Conservation (phyloP, 2,797 vertebrate species). For the Gymnothorax javanicus region DNA sequence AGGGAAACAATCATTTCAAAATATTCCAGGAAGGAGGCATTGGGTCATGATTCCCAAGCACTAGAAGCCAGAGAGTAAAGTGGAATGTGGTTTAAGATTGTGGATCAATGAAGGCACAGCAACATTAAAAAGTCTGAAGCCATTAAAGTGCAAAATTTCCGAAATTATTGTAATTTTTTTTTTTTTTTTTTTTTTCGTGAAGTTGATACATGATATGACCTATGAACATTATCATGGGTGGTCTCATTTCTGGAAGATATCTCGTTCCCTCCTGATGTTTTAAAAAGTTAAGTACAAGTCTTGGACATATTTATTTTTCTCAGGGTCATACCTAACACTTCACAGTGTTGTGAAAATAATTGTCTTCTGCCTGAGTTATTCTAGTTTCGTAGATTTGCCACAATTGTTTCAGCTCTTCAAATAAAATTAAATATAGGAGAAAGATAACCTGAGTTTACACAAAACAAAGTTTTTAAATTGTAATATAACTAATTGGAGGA, state of each 20-base stretch:
- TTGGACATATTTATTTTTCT: not conserved
- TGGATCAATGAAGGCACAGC: conserved; percentile 31
- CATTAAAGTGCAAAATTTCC: conserved; percentile 25
- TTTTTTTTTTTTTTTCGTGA: conserved; percentile 13
- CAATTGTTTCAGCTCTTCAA: no score
- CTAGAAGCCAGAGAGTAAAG: conserved; percentile 31
- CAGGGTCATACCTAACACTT: not conserved
- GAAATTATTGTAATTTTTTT: conserved; percentile 24
- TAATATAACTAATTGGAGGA: no score
- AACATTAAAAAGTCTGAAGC: conserved; percentile 25
- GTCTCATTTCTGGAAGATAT: conserved; percentile 5
- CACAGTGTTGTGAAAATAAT: no score
- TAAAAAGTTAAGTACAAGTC: not conserved
- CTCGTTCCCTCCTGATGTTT: not conserved
- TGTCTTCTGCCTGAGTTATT: no score
- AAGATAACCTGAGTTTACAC: no score
- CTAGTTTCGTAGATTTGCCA: no score
- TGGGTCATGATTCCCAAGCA: conserved; percentile 37
- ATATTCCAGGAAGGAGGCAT: conserved; percentile 44
- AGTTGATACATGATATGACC: conserved; percentile 15
- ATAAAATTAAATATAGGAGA: no score
- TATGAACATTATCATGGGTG: not conserved
- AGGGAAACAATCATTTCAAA: conserved; percentile 37
- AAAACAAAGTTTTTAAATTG: no score
- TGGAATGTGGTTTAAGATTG: conserved; percentile 31